Base-by-base conservation (phyloP, 2,113 vertebrate species). In the Lipotes vexillifer region DNA sequence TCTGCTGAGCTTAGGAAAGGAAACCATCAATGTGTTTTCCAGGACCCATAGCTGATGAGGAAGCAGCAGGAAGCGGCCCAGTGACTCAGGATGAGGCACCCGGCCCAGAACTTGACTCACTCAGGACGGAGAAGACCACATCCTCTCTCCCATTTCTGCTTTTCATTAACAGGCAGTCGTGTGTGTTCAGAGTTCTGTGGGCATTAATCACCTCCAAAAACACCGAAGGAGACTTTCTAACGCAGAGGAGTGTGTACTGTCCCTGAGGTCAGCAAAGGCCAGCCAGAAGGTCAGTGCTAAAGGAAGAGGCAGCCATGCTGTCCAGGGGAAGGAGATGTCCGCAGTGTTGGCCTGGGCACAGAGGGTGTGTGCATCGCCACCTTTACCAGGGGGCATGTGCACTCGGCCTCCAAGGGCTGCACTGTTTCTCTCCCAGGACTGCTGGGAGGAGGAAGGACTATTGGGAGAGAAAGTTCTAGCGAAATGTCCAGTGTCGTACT, bases 131-230 rank as follows among this genome's bases (percentile, higher is more conserved):
- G 69, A 66, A 69, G 93, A 81, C 95, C 97, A 96, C 97, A 93
- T 96, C 98, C 96, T 85, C 95, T 66, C 97, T 95, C 63, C 1
- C 0, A 12, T 41, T 63, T 93, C 96, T 91, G 98, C 55, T 96
- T 92, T 77, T 90, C 23, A 10, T 90, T 85, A 92, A 33, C 49
- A 36, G 83, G 63, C 82, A 46, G 87, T 12, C 3, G n/a, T 21
- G 55, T 80, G 86, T 74, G 65, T 59, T 87, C 95, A 83, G 90
- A 84, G 52, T 5, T 25, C 38, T 33, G 27, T n/a, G 63, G 90
- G 46, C 55, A 20, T 66, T 71, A 33, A 41, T 96, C 94, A 84
- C 38, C 14, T 6, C 36, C 52, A 17, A 21, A 41, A 14, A 87
- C 75, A 49, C n/a, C 0, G 3, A 52, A 69, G 83, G 84, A 52